Evolutionary conservation across 2,797 vertebrate species (phyloP).

Genomic region (Scolopax bukidnonensis): DNA sequence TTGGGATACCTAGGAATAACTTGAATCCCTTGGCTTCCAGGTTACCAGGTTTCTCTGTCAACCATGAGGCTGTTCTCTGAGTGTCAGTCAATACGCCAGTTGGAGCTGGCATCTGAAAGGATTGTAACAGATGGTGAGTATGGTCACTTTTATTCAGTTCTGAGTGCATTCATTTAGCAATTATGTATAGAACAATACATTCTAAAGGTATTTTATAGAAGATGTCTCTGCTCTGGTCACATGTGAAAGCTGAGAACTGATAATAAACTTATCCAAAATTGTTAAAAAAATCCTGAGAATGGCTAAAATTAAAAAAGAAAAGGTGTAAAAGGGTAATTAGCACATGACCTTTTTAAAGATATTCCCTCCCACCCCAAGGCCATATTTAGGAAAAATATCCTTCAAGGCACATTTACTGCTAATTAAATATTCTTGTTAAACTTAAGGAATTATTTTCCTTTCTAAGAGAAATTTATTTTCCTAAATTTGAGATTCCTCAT

Average conservation of each 20-base stretch:
- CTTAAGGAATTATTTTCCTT: not conserved
- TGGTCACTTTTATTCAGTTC: not conserved
- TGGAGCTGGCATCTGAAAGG: conserved; percentile 13
- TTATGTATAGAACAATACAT: not conserved
- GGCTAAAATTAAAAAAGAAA: not conserved
- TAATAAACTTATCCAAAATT: not conserved
- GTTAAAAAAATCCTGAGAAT: not conserved
- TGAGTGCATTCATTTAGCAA: not conserved
- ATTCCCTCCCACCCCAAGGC: accelerated
- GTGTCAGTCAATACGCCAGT: not conserved
- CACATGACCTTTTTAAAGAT: not conserved
- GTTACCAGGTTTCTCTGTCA: not conserved
- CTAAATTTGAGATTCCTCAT: not conserved
- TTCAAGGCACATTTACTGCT: not conserved
- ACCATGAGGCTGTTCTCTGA: not conserved
- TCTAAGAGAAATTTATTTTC: not conserved
- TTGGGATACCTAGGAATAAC: not conserved
- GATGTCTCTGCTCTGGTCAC: not conserved
- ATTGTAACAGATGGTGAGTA: not conserved
- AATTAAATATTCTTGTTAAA: not conserved
- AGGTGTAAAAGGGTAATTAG: not conserved
- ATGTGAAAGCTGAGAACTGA: not conserved
- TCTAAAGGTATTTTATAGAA: not conserved
- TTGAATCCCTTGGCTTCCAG: not conserved
- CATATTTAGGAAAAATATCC: not conserved